These are phyloP conservation scores for Tryphoninae sp. DNA, from an alignment of 2,888 invertebrate species.

Conservation along the genomic window DNA sequence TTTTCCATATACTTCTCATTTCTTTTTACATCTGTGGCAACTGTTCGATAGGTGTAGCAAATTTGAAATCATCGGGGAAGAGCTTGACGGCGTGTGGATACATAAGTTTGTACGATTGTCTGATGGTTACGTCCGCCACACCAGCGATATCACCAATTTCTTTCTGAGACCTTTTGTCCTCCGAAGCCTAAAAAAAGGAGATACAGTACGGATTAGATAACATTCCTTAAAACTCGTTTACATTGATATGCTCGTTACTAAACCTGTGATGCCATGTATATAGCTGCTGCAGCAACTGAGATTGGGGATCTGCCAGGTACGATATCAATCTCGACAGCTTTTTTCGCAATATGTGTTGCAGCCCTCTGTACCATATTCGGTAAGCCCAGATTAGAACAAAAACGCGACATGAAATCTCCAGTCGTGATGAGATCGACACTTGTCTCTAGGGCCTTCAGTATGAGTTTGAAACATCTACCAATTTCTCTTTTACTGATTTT, in stretches of 20 bases:
- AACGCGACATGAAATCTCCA: slow-evolving; percentile 99
- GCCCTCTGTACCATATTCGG: slow-evolving; percentile 95
- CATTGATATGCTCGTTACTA: slow-evolving; percentile 33
- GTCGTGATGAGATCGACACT: slow-evolving; percentile 99
- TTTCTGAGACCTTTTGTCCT: slow-evolving; percentile 96
- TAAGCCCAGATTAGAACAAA: slow-evolving; percentile 97
- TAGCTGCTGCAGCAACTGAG: slow-evolving; percentile 99
- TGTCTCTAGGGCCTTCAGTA: slow-evolving; percentile 97
- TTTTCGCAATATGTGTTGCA: slow-evolving; percentile 97
- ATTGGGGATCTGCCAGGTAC: slow-evolving; percentile 99
- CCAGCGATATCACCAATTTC: slow-evolving; percentile 99
- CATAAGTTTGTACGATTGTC: slow-evolving; percentile 98
- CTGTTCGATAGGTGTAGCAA: slow-evolving; percentile 96
- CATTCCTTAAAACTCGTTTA: not conserved
- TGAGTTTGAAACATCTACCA: slow-evolving; percentile 98
- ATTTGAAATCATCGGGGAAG: slow-evolving; percentile 98
- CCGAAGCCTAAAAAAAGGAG: slow-evolving; percentile 87
- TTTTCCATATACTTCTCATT: slow-evolving; percentile 16
- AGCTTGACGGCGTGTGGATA: slow-evolving; percentile 95
- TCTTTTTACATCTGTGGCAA: slow-evolving; percentile 90
- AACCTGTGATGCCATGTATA: slow-evolving; percentile 99
- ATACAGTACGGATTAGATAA: not conserved
- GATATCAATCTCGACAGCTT: slow-evolving; percentile 97
- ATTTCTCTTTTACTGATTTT: slow-evolving; percentile 99
- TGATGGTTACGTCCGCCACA: slow-evolving; percentile 98